These are phyloP conservation scores for Andrena trimmerana DNA, from an alignment of 2,888 invertebrate genomes.

Conservation along the genomic window DNA sequence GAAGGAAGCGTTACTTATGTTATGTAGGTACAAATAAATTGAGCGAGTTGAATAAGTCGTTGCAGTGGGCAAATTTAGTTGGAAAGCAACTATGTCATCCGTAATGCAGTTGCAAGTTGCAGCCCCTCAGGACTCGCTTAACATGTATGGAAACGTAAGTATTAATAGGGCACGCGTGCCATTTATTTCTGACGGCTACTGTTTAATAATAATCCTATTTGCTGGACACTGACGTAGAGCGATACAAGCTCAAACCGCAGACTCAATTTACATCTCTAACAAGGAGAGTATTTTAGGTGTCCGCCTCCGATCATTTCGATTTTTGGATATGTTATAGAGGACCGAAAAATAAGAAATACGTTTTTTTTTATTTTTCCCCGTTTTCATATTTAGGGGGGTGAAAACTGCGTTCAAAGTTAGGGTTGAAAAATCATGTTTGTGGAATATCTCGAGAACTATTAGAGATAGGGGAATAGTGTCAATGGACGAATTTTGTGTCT, in stretches of 20 bases:
- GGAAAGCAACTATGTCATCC: slow-evolving; percentile 44
- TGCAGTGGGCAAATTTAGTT: slow-evolving; percentile 15
- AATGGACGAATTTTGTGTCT: no score
- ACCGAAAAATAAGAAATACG: no score
- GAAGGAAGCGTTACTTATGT: background rate
- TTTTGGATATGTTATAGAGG: no score
- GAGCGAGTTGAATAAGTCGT: slow-evolving; percentile 13
- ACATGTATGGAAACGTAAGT: slow-evolving; percentile 46
- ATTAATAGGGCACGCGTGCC: slow-evolving; percentile 30
- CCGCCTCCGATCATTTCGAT: no score
- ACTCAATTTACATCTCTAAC: background rate
- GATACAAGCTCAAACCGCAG: background rate
- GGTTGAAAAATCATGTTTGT: no score
- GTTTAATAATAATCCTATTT: slow-evolving; percentile 40
- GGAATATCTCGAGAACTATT: no score
- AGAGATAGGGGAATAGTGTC: no score
- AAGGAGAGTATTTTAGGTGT: no score
- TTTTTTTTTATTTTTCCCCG: no score
- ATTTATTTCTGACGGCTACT: slow-evolving; percentile 46
- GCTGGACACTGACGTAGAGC: background rate
- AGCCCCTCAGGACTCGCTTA: slow-evolving; percentile 29
- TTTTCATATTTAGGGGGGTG: no score
- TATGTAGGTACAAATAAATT: background rate
- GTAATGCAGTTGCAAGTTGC: background rate
- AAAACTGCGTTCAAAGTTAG: no score